phyloP scores from a whole-genome alignment of 2,113 vertebrate genomes.

The rabbit (Oryctolagus cuniculus) region DNA sequence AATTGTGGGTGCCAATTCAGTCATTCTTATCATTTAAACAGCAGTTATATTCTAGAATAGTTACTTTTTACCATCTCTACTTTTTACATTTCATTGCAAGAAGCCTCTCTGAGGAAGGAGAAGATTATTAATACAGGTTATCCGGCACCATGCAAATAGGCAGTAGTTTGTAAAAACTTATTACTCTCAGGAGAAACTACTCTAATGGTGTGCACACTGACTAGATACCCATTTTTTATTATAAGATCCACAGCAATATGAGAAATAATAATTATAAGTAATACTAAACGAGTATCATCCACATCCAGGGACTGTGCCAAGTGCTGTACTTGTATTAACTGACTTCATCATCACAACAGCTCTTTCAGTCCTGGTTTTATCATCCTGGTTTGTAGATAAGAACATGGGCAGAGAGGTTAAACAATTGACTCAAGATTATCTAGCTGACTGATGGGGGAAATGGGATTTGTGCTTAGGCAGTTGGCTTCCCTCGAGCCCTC shows the following conservation, averaged over 20 bases:
- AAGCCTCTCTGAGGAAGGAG: neutral
- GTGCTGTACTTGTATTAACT: neutral
- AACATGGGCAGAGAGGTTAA: neutral
- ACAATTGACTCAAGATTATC: neutral
- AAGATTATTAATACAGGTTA: constrained; percentile 3
- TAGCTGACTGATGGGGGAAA: neutral
- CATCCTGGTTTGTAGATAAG: neutral
- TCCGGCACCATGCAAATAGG: neutral
- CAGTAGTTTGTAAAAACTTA: constrained; percentile 33
- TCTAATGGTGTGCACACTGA: neutral
- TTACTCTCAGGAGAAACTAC: neutral
- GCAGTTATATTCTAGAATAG: constrained; percentile 45
- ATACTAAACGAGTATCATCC: neutral
- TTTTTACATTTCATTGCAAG: neutral
- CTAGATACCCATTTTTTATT: constrained; percentile 10
- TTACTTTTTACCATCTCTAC: constrained; percentile 2
- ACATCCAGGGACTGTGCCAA: neutral
- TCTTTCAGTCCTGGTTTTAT: neutral
- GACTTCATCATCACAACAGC: constrained; percentile 17
- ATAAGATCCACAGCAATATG: constrained; percentile 41
- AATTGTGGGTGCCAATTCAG: neutral
- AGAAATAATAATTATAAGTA: constrained; percentile 28
- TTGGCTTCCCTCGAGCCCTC: neutral
- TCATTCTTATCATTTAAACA: constrained; percentile 50
- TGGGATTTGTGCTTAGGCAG: neutral